Percentiles rank a stretch among this genome's conserved stretches.
Conservation (phyloP, 2,797 vertebrate genomes). For the Leptodactylus fallax region DNA sequence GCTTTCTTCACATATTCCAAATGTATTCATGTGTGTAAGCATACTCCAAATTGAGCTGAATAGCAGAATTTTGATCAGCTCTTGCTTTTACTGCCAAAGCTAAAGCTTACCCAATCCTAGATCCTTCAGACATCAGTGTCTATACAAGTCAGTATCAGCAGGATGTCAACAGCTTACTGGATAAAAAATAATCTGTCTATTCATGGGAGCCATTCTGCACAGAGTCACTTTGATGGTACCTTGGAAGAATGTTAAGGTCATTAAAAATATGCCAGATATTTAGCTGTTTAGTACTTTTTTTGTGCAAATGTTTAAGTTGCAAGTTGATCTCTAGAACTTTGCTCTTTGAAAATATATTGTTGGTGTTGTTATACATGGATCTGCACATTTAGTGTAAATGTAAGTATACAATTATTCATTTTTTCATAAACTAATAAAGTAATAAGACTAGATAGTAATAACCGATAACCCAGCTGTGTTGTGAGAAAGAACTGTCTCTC, state of each 20-base stretch:
- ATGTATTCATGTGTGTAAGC: not conserved
- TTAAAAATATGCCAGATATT: not conserved
- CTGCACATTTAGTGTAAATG: not conserved
- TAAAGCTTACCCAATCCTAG: not conserved
- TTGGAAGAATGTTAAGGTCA: not conserved
- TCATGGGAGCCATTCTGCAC: not conserved
- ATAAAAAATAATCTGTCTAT: slow-evolving; percentile 23
- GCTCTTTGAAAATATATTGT: not conserved
- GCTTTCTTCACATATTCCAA: not conserved
- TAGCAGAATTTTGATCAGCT: not conserved
- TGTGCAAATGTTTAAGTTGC: no score
- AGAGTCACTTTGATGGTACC: slow-evolving; percentile 1
- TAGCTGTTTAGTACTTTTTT: not conserved
- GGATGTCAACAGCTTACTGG: slow-evolving; percentile 16
- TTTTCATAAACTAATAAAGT: no score
- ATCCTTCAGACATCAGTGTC: slow-evolving; percentile 9
- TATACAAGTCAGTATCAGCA: slow-evolving; percentile 20
- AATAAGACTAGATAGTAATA: no score
- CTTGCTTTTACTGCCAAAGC: slow-evolving; percentile 22
- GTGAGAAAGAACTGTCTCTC: no score
- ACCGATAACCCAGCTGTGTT: no score
- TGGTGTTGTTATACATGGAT: not conserved
- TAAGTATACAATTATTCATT: no score
- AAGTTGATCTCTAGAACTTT: not conserved
- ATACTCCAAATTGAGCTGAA: not conserved